Evolutionary conservation across 2,888 invertebrate genomes (phyloP), one percentile per base, ranked within the genome.

Genomic region (Netelia fuscicornis): DNA sequence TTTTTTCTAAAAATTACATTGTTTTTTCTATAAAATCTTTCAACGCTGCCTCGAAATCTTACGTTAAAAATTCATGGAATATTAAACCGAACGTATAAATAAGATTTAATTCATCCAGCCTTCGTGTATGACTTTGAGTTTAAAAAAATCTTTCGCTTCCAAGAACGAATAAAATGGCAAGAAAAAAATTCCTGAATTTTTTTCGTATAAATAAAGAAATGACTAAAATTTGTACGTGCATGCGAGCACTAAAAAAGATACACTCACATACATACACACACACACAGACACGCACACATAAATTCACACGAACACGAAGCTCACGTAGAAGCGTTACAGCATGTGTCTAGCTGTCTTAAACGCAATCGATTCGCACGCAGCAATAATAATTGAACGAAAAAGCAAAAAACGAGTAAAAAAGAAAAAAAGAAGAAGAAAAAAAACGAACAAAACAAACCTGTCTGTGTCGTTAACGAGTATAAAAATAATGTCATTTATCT

Each of bases 401-500:
- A 58, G 8, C 54, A 13, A 20, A 58, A 20, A 17, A 20, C 72
- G 70, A 78, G 81, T 78, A 79, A 81, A 81, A 84, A 23, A 71
- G 72, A 37, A 62, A 70, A 17, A 23, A 68, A 60, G 30, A 5
- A 11, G 3, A 62, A 52, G 48, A 62, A 64, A 25, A 65, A 56
- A n/a, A 64, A 58, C 11, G n/a, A 17, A 44, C 58, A 44, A 20
- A 44, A 62, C 20, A 72, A 85, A 74, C 75, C 60, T 48, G 72
- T 84, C 75, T 79, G 79, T 79, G 75, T 79, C 81, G 76, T 83
- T 83, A 81, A 65, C 54, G 54, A 82, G 48, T 52, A 72, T 84
- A 76, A 86, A 78, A 83, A 85, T 83, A 83, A 85, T 77, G 85
- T 87, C 86, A 81, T 90, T 91, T 90, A 91, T 90, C 87, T 91